Conservation (phyloP, 2,888 invertebrate genomes). For the Neoscelio sp. region DNA sequence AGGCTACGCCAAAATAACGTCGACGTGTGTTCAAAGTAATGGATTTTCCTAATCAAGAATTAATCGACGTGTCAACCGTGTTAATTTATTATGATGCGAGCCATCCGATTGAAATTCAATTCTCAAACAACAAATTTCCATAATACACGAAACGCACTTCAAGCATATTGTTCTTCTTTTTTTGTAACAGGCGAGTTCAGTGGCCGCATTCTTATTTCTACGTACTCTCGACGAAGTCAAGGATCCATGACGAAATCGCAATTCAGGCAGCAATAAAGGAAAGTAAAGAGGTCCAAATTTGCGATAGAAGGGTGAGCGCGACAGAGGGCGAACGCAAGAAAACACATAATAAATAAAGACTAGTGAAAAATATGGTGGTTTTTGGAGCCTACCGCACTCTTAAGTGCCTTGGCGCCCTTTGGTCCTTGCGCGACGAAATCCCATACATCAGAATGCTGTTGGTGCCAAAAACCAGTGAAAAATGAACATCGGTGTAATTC, state of each 20-base stretch:
- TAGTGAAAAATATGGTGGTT: constrained; percentile 77
- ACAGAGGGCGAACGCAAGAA: constrained; percentile 61
- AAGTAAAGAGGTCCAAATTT: constrained; percentile 66
- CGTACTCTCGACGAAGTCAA: constrained; percentile 72
- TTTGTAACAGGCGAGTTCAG: constrained; percentile 60
- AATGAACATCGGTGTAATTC: constrained; percentile 65
- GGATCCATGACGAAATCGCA: constrained; percentile 78
- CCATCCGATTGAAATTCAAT: constrained; percentile 17
- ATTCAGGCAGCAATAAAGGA: constrained; percentile 71
- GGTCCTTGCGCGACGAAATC: constrained; percentile 72
- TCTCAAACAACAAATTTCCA: constrained; percentile 33
- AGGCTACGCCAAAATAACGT: constrained; percentile 14
- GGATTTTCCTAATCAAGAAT: constrained; percentile 56
- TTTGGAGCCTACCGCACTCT: constrained; percentile 73
- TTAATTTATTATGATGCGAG: constrained; percentile 38
- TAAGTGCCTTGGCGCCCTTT: constrained; percentile 79
- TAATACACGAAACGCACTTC: constrained; percentile 48
- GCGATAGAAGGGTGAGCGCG: constrained; percentile 55
- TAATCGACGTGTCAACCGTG: constrained; percentile 39
- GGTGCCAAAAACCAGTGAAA: constrained; percentile 70
- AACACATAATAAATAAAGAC: constrained; percentile 77
- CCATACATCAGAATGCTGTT: constrained; percentile 73
- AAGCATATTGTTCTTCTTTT: constrained; percentile 42
- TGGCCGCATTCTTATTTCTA: constrained; percentile 47
- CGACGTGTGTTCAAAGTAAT: constrained; percentile 29